Conservation (phyloP, 1,140 invertebrate species). For the Oryctes rhinoceros region DNA sequence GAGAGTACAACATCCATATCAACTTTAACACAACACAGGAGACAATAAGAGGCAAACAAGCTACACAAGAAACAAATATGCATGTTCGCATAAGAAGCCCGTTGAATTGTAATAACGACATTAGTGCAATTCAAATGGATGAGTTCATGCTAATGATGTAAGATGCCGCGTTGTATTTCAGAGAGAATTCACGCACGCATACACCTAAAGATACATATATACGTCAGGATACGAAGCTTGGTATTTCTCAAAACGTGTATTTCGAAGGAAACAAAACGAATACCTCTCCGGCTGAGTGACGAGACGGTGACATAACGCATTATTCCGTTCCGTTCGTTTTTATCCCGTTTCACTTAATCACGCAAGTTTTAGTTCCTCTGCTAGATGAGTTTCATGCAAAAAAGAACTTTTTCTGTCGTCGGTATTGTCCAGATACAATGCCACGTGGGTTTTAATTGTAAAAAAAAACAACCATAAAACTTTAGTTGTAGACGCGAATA, state of each 20-base stretch:
- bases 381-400: conserved; percentile 20
- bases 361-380: conserved; percentile 22
- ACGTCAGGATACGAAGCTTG: neutral
- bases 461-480: neutral
- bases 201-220: neutral
- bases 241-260: neutral
- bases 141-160: conserved; percentile 37
- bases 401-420: neutral
- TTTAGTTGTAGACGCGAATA: neutral
- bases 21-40: conserved; percentile 1
- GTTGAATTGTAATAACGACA: conserved; percentile 34
- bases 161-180: conserved; percentile 5
- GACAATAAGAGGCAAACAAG: conserved; percentile 31
- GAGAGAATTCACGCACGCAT: neutral
- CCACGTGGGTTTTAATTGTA: conserved; percentile 22
- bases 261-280: conserved; percentile 19
- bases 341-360: conserved; percentile 32
- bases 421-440: neutral
- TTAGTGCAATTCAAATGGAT: conserved; percentile 33
- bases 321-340: conserved; percentile 1
- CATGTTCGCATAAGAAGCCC: conserved; percentile 24
- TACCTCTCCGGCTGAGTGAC: conserved; percentile 13
- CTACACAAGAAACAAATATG: conserved; percentile 18
- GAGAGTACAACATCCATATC: conserved; percentile 7
- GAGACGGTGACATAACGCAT: conserved; percentile 26